A percentile compares a stretch with the other conserved stretches of the same genome.
These are phyloP conservation scores for Teleopsis dalmanni DNA, from an alignment of 1,140 invertebrate species.

Conservation along the genomic window DNA sequence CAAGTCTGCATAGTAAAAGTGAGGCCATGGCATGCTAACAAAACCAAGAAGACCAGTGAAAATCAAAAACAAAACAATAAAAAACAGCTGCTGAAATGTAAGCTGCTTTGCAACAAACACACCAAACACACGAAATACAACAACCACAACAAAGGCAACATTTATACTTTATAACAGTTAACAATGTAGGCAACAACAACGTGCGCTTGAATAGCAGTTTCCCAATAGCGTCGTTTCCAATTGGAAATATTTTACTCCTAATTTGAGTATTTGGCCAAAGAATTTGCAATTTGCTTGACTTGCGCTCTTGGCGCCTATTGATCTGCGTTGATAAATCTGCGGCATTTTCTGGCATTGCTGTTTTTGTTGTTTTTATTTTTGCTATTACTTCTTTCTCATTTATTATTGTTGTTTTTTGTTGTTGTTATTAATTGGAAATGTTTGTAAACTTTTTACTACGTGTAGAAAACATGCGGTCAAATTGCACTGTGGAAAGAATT, in stretches of 20 bases:
- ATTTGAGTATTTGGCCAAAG: too few species aligned
- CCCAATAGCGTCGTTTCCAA: not conserved
- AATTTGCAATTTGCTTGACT: constrained; percentile 4
- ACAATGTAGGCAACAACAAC: not conserved
- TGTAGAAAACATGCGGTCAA: not conserved
- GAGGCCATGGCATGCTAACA: too few species aligned
- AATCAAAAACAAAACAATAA: too few species aligned
- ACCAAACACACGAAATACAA: too few species aligned
- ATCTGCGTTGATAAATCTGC: not conserved
- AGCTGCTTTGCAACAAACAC: too few species aligned
- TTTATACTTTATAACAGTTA: not conserved
- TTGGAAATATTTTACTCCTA: too few species aligned
- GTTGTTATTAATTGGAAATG: not conserved
- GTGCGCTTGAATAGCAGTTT: not conserved
- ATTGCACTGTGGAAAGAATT: too few species aligned
- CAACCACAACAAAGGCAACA: too few species aligned
- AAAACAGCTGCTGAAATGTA: too few species aligned
- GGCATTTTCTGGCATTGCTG: not conserved
- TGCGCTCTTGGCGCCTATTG: constrained; percentile 7
- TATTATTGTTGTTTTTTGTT: not conserved
- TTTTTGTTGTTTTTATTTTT: not conserved
- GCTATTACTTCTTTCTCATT: not conserved
- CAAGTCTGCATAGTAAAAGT: not conserved
- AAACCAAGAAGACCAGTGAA: too few species aligned
- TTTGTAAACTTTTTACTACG: not conserved